Conservation (phyloP, 2,797 vertebrate species). For the Nyctibius grandis region DNA sequence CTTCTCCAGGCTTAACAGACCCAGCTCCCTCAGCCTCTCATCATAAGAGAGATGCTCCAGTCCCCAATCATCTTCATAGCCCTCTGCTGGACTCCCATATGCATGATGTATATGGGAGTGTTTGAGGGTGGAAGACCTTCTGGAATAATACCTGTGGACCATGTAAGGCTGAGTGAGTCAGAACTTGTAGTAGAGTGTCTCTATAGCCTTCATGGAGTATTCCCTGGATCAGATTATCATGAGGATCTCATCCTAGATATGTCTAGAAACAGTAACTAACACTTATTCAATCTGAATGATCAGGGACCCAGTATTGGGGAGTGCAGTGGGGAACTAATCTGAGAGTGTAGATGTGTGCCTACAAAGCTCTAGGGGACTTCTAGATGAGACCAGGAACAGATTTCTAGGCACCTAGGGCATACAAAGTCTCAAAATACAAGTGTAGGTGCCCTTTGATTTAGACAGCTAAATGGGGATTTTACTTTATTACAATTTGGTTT, state of each 20-base stretch:
- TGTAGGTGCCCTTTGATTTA: not conserved
- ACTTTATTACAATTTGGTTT: not conserved
- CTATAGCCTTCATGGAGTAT: not conserved
- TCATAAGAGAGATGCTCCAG: no score
- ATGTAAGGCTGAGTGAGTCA: not conserved
- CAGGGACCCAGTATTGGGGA: not conserved
- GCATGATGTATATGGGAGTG: not conserved
- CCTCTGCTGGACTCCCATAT: no score
- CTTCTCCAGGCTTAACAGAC: no score
- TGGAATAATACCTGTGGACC: not conserved
- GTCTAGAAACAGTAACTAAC: not conserved
- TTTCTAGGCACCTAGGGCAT: not conserved
- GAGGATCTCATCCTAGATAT: not conserved
- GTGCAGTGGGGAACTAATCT: not conserved
- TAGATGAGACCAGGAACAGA: not conserved
- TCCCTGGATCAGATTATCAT: not conserved
- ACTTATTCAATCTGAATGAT: not conserved
- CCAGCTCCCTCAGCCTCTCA: no score
- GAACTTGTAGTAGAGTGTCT: not conserved
- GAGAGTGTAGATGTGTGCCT: not conserved
- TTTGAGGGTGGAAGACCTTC: not conserved
- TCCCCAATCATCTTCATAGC: no score
- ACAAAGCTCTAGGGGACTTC: not conserved
- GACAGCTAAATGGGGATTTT: not conserved
- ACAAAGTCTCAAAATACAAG: not conserved